phyloP scores from a whole-genome alignment of 2,797 vertebrate genomes.

The Muraenolepis orangiensis region DNA sequence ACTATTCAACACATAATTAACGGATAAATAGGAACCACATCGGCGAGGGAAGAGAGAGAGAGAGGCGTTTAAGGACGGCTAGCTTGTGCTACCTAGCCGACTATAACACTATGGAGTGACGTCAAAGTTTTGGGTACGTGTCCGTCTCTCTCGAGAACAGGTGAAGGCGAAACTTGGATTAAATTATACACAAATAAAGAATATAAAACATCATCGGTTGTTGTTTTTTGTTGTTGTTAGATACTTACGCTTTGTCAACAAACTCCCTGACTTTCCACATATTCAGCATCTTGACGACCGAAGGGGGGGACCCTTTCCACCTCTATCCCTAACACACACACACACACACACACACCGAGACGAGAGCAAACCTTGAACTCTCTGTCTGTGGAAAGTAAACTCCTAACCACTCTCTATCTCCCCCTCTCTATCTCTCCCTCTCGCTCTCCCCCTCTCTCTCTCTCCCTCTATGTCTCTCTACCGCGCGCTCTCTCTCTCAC shows the following conservation, averaged over 20 bases:
- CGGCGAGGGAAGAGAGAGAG: too few relatives aligned
- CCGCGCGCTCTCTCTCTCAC: not conserved
- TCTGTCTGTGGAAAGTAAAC: conserved; percentile 65
- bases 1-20: too few relatives aligned
- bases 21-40: too few relatives aligned
- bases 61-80: conserved; percentile 28
- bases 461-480: conserved; percentile 36
- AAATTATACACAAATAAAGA: too few relatives aligned
- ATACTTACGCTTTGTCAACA: conserved; percentile 98
- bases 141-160: conserved; percentile 78
- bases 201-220: too few relatives aligned
- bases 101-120: conserved; percentile 69
- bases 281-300: conserved; percentile 84
- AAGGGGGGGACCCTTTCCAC: conserved; percentile 65
- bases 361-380: conserved; percentile 70
- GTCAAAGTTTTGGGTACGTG: conserved; percentile 81
- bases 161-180: conserved; percentile 57
- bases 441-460: too few relatives aligned
- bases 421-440: too few relatives aligned
- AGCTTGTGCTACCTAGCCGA: conserved; percentile 47
- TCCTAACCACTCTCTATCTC: conserved; percentile 53
- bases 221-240: too few relatives aligned
- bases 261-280: conserved; percentile 98
- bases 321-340: conserved; percentile 60
- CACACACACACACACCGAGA: too few relatives aligned